Conservation (phyloP, 2,797 vertebrate species). For the Urophycis tenuis region DNA sequence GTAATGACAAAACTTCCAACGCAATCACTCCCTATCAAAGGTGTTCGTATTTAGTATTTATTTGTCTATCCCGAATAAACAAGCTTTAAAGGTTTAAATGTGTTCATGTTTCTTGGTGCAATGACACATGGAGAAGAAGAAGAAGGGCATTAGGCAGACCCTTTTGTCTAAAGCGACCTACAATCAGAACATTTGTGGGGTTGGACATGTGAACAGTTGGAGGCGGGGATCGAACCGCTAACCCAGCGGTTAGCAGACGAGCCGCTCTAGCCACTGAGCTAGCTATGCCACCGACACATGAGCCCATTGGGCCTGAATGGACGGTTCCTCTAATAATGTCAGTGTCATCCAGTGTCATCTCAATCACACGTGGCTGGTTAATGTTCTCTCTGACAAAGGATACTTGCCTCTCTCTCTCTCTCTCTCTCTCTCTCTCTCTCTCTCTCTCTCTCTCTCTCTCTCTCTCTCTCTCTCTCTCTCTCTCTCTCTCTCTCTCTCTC, state of each 20-base stretch:
- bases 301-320: neutral
- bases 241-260: no score
- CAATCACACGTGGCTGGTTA: neutral
- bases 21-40: neutral
- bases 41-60: neutral
- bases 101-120: neutral
- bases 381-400: neutral
- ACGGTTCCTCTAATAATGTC: neutral
- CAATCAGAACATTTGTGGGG: no score
- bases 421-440: no score
- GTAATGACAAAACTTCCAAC: neutral
- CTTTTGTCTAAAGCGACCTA: no score
- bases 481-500: no score
- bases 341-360: neutral
- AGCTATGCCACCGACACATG: no score
- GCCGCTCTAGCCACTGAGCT: no score
- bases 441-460: no score
- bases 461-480: no score
- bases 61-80: neutral
- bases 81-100: neutral
- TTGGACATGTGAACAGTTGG: no score
- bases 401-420: neutral
- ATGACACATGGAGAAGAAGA: neutral
- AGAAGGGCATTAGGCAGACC: no score
- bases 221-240: no score